Conservation (phyloP, 2,797 vertebrate species). For the Discoglossus pictus region DNA sequence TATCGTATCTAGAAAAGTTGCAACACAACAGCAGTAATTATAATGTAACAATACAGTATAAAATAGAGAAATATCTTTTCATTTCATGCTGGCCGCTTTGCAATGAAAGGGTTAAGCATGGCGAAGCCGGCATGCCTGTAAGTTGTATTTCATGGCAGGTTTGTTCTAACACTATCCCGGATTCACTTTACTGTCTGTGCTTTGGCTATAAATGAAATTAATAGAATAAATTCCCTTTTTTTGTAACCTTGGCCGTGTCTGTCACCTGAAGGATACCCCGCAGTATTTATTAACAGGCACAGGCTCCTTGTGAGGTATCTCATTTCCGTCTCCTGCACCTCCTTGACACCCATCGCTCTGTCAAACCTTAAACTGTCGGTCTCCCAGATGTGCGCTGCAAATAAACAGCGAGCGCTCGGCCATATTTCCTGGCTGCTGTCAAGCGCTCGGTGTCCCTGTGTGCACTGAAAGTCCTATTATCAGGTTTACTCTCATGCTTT, state of each 20-base stretch:
- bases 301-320: constrained; percentile 59
- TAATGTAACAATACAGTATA: too few relatives aligned
- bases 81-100: too few relatives aligned
- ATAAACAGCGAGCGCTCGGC: constrained; percentile 82
- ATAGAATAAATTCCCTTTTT: background rate
- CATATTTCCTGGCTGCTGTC: constrained; percentile 78
- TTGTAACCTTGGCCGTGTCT: constrained; percentile 10
- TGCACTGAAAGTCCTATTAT: constrained; percentile 95
- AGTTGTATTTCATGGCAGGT: too few relatives aligned
- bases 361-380: constrained; percentile 75
- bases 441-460: constrained; percentile 78
- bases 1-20: too few relatives aligned
- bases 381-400: constrained; percentile 68
- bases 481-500: constrained; percentile 89
- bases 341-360: constrained; percentile 75
- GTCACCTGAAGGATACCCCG: constrained; percentile 2
- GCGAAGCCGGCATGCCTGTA: too few relatives aligned
- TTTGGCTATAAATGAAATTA: too few relatives aligned
- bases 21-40: too few relatives aligned
- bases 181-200: too few relatives aligned
- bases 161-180: too few relatives aligned
- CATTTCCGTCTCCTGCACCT: constrained; percentile 67
- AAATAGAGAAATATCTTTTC: too few relatives aligned
- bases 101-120: too few relatives aligned
- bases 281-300: constrained; percentile 37